Conservation (phyloP, 2,113 vertebrate genomes). For the Ursus arctos region DNA sequence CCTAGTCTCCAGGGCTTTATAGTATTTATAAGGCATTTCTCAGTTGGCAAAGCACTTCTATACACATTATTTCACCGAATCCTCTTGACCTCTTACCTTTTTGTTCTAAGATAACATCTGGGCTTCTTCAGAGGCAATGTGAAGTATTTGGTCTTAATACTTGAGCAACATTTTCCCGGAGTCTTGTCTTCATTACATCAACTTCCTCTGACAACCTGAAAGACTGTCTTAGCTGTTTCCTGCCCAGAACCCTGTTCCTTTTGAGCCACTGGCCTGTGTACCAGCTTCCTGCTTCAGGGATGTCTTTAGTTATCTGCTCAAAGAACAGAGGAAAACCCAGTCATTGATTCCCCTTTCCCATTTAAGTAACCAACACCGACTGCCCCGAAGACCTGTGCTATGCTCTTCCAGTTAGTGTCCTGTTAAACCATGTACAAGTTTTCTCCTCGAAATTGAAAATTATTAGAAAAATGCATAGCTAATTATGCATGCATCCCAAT, state of each 20-base stretch:
- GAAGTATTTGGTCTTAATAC: background rate
- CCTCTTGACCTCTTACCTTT: background rate
- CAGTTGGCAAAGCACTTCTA: background rate
- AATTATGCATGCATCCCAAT: background rate
- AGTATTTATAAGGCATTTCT: background rate
- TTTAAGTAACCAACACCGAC: accelerated
- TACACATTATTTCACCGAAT: background rate
- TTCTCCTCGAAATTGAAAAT: background rate
- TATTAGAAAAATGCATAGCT: background rate
- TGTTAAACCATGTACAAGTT: background rate
- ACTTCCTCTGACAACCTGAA: slow-evolving; percentile 32
- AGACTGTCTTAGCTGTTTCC: slow-evolving; percentile 52
- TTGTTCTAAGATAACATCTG: background rate
- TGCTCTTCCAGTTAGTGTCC: background rate
- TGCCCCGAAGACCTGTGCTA: background rate
- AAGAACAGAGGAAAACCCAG: background rate
- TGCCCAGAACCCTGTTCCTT: background rate
- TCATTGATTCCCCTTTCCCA: background rate
- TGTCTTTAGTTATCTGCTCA: background rate
- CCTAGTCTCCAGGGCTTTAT: background rate
- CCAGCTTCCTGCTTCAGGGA: slow-evolving; percentile 21
- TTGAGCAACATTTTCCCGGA: slow-evolving; percentile 6
- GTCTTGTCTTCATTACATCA: slow-evolving; percentile 7
- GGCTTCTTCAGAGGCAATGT: background rate
- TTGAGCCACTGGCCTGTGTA: background rate